Evolutionary conservation across 2,797 vertebrate genomes (phyloP).

Genomic region (Margarornis squamiger): DNA sequence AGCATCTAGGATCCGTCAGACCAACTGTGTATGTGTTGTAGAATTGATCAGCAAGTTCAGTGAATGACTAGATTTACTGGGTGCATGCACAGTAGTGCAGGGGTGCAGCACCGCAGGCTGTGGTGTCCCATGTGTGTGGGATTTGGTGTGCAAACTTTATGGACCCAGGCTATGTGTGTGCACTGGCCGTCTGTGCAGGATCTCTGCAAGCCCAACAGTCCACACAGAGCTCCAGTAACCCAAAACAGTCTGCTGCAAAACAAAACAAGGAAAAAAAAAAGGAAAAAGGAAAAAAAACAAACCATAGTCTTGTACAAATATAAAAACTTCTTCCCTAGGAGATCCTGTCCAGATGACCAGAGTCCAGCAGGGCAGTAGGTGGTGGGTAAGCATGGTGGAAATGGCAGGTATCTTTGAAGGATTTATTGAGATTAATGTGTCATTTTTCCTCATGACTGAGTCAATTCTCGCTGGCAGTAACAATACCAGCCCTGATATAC

Average conservation of each 20-base stretch:
- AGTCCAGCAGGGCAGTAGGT: not conserved
- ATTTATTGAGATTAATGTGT: conserved; percentile 46
- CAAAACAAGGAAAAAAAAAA: not conserved
- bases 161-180: not conserved
- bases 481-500: conserved; percentile 29
- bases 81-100: not conserved
- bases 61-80: not conserved
- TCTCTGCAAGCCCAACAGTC: not conserved
- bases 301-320: not conserved
- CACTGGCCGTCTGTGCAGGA: not conserved
- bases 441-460: not conserved
- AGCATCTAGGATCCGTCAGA: not conserved
- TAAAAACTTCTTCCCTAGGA: not conserved
- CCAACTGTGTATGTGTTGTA: fast-evolving
- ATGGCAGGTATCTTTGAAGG: conserved; percentile 11
- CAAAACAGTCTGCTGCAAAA: not conserved
- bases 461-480: conserved; percentile 11
- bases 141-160: not conserved
- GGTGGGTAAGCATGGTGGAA: not conserved
- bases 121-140: fast-evolving
- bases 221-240: not conserved
- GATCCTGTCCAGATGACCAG: not conserved
- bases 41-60: not conserved
- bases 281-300: not conserved
- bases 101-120: not conserved